Evolutionary conservation across 2,797 vertebrate species (phyloP), one percentile per base, ranked within the genome.

Genomic region (Peromyscus nudipes): DNA sequence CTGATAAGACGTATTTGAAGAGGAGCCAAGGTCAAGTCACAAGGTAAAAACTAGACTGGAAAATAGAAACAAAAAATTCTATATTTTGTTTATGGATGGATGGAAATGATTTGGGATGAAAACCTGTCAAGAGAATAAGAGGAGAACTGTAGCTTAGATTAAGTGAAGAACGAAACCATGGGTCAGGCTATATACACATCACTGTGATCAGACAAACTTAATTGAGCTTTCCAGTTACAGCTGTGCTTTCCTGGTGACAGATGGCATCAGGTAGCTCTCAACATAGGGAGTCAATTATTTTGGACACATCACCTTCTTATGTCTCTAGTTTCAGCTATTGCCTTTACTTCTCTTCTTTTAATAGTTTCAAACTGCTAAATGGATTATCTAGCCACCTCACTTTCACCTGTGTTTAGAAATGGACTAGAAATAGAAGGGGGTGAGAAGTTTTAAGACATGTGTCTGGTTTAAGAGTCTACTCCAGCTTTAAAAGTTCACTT

Each of bases 381-480:
- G 64, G 6, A 84, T 84, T 92, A 71, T 17, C 55, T 57, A 85
- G 46, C 34, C 57, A 84, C 14, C 16, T 12, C 19, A 62, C 14
- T 4, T 92, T 57, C 67, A 31, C n/a, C 77, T 23, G 69, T 4
- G 4, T 71, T 37, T 77, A 65, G 19, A 89, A 88, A 94, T 65
- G 52, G 19, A 87, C 83, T 82, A 79, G 46, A 91, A 91, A 69
- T 79, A 43, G 29, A n/a, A 88, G 27, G 12, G 21, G 31, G 2
- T 16, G 14, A 67, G 21, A 79, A 60, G 9, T 19, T 12, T 79
- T 27, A 69, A 79, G 29, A 62, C 2, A 60, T 6, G 1, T 40
- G 34, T 62, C 64, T 91, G 31, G 25, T 89, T 92, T 83, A 60
- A 90, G n/a, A 67, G 29, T 94, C 40, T 43, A 94, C 81, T 93